These are phyloP conservation scores for Thecophora atra DNA, from an alignment of 2,888 invertebrate genomes.

Conservation along the genomic window DNA sequence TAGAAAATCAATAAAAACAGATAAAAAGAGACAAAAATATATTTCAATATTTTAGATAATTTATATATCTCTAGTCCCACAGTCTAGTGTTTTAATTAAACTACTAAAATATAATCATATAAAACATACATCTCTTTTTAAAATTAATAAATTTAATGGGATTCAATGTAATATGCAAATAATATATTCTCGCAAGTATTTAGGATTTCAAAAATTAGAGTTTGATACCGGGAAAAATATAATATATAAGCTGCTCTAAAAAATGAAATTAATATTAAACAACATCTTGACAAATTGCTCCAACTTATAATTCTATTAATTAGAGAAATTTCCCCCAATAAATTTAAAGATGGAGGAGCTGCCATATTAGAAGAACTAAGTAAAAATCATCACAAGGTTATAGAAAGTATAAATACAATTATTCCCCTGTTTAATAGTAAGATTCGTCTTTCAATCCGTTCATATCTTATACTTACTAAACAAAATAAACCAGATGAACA, in stretches of 20 bases:
- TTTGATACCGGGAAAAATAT: constrained; percentile 71
- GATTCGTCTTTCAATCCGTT: constrained; percentile 71
- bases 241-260: constrained; percentile 74
- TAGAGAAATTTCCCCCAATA: constrained; percentile 74
- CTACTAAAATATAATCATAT: constrained; percentile 72
- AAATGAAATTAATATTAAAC: constrained; percentile 71
- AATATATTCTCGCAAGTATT: constrained; percentile 70
- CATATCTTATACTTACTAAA: constrained; percentile 74
- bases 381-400: constrained; percentile 75
- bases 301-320: constrained; percentile 71
- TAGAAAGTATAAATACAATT: constrained; percentile 70
- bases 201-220: constrained; percentile 61
- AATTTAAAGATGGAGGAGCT: constrained; percentile 75
- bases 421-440: constrained; percentile 73
- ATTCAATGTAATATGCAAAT: constrained; percentile 72
- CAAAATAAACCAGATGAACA: constrained; percentile 75
- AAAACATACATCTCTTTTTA: constrained; percentile 68
- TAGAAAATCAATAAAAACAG: constrained; percentile 68
- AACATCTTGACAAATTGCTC: constrained; percentile 68
- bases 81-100: constrained; percentile 77
- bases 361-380: constrained; percentile 73
- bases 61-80: constrained; percentile 72
- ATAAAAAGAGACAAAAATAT: constrained; percentile 69
- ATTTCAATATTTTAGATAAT: constrained; percentile 69
- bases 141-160: constrained; percentile 72